Evolutionary conservation across 2,113 vertebrate genomes (phyloP).

Genomic region (Lampris megalopsis): DNA sequence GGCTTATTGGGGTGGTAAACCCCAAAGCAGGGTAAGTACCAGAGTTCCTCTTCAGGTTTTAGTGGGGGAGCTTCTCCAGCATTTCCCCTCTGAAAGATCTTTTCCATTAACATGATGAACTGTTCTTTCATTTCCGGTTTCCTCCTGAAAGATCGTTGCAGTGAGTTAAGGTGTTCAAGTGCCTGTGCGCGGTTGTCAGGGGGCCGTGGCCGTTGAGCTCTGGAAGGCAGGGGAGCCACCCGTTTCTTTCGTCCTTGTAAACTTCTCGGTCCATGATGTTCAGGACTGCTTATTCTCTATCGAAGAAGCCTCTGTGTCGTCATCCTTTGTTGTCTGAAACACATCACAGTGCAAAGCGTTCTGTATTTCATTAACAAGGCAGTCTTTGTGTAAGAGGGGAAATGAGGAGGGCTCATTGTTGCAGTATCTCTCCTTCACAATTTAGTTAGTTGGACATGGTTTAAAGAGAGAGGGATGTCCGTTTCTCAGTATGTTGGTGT

Average conservation of each 20-base stretch:
- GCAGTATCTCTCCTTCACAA: background rate
- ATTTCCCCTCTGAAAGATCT: too few relatives aligned
- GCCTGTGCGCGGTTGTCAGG: background rate
- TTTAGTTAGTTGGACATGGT: too few relatives aligned
- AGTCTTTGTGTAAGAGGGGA: too few relatives aligned
- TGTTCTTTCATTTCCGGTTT: too few relatives aligned
- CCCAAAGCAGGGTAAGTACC: conserved; percentile 6
- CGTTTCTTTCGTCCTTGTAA: conserved; percentile 3
- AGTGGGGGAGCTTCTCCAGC: too few relatives aligned
- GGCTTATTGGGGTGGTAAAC: background rate
- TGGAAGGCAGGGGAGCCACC: conserved; percentile 8
- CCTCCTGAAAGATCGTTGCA: too few relatives aligned
- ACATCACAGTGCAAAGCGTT: background rate
- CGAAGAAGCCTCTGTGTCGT: background rate
- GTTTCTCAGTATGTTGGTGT: background rate
- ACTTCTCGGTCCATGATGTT: conserved; percentile 1
- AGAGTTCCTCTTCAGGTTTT: conserved; percentile 10
- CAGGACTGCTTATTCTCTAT: background rate
- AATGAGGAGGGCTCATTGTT: too few relatives aligned
- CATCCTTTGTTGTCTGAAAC: too few relatives aligned
- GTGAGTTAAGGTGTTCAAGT: background rate
- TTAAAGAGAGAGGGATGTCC: background rate
- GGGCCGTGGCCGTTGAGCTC: background rate
- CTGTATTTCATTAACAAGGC: too few relatives aligned
- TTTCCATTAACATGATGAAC: too few relatives aligned